These are phyloP conservation scores for Nymphalis urticae DNA, from an alignment of 2,888 invertebrate genomes.

Conservation along the genomic window DNA sequence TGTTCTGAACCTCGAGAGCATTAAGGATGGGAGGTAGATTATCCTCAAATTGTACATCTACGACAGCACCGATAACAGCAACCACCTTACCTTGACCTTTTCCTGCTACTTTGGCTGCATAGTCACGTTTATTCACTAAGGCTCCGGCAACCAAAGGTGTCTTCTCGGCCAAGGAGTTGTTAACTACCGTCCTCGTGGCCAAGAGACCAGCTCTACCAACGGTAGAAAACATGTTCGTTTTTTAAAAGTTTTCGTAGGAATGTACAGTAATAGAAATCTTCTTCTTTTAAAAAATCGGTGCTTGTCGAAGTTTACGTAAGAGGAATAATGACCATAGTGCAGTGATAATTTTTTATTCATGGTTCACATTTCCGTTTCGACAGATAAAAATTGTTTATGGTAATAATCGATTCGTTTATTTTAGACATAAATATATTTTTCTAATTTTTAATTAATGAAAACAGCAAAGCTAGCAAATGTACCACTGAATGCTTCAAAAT, in stretches of 20 bases:
- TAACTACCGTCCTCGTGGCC: conserved; percentile 76
- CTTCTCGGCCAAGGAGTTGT: conserved; percentile 78
- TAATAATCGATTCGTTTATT: neutral
- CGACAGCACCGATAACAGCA: conserved; percentile 98
- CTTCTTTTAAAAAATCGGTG: conserved; percentile 65
- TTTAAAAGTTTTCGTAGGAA: conserved; percentile 55
- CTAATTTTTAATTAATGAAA: too few relatives aligned
- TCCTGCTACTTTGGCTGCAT: conserved; percentile 65
- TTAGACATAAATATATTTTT: too few relatives aligned
- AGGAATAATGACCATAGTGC: conserved; percentile 42
- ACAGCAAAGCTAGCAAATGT: too few relatives aligned
- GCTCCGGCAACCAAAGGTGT: conserved; percentile 72
- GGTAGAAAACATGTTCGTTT: conserved; percentile 76
- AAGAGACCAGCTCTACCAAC: conserved; percentile 77
- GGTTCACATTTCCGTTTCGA: conserved; percentile 23
- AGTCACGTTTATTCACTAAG: conserved; percentile 70
- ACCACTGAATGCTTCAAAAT: too few relatives aligned
- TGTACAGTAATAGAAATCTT: conserved; percentile 55
- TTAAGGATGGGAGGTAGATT: conserved; percentile 96
- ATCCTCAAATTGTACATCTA: conserved; percentile 98
- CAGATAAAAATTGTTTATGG: conserved; percentile 9
- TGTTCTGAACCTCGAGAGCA: conserved; percentile 94
- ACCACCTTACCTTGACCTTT: conserved; percentile 86
- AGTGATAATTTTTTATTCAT: conserved; percentile 7
- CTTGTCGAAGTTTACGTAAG: conserved; percentile 49